Percentiles rank a stretch among this genome's conserved stretches.
phyloP scores from a whole-genome alignment of 2,888 invertebrate species.

The Matsumyia berberina region DNA sequence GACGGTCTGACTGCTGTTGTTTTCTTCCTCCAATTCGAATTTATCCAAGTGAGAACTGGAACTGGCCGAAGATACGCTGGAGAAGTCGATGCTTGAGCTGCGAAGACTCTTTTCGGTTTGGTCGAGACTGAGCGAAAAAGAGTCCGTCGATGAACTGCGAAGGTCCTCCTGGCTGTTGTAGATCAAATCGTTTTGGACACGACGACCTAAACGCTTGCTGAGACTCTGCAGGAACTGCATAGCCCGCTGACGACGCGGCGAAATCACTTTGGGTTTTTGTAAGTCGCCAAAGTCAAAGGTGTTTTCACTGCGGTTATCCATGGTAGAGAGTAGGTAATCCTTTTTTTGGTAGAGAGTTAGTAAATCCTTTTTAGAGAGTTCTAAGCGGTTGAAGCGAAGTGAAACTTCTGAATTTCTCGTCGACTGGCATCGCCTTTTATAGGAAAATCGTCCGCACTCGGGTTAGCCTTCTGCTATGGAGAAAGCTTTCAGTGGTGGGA shows the following conservation, averaged over 20 bases:
- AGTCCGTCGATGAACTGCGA: conserved; percentile 83
- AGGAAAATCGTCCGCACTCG: conserved; percentile 10
- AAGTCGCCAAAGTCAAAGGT: conserved; percentile 61
- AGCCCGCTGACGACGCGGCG: conserved; percentile 74
- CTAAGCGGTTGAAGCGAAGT: conserved; percentile 45
- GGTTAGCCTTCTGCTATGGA: conserved; percentile 20
- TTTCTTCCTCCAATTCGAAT: conserved; percentile 65
- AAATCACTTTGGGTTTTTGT: conserved; percentile 64
- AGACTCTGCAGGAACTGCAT: conserved; percentile 74
- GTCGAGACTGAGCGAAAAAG: conserved; percentile 82
- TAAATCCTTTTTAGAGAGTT: conserved; percentile 61
- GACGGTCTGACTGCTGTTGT: conserved; percentile 81
- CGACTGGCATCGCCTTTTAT: conserved; percentile 62
- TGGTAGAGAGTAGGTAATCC: conserved; percentile 12
- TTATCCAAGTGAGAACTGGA: conserved; percentile 84
- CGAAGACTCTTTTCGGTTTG: conserved; percentile 78
- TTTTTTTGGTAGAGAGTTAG: conserved; percentile 8
- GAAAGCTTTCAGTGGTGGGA: conserved; percentile 46
- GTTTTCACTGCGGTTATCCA: conserved; percentile 70
- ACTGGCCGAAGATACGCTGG: conserved; percentile 86
- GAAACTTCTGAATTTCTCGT: conserved; percentile 61
- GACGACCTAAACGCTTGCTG: conserved; percentile 70
- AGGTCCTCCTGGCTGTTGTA: conserved; percentile 85
- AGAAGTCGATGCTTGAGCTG: conserved; percentile 81
- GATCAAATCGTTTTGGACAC: conserved; percentile 77